These are phyloP conservation scores for Chiroxiphia lanceolata DNA, from an alignment of 2,797 vertebrate genomes.

Conservation along the genomic window DNA sequence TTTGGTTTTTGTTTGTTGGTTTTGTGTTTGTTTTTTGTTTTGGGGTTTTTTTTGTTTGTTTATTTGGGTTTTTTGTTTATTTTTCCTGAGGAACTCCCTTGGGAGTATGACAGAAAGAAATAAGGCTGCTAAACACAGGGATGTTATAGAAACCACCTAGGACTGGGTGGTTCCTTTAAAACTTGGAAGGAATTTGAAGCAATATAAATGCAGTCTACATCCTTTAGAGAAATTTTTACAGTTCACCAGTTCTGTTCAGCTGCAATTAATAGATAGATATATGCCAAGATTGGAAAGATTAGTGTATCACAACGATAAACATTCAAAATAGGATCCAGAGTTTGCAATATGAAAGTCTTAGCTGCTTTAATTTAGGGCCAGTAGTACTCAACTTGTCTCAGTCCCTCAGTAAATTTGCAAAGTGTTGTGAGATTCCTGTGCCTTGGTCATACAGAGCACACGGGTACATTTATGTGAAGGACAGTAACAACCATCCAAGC, in stretches of 20 bases:
- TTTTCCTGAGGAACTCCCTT: not conserved
- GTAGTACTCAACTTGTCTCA: rapidly evolving
- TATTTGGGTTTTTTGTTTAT: too few species aligned
- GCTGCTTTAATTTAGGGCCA: not conserved
- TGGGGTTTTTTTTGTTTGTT: not conserved
- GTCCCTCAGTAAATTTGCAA: not conserved
- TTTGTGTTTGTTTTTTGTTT: not conserved
- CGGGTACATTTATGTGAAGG: not conserved
- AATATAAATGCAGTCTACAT: not conserved
- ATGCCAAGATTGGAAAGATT: not conserved
- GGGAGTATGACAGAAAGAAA: not conserved
- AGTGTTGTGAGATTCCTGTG: not conserved
- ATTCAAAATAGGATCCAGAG: not conserved
- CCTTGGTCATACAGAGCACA: not conserved
- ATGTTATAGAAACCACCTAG: not conserved
- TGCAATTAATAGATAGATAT: not conserved
- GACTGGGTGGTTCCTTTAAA: not conserved
- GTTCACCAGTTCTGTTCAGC: not conserved
- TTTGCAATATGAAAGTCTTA: not conserved
- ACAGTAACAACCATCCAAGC: not conserved
- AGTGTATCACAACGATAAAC: not conserved
- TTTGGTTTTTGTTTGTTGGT: too few species aligned
- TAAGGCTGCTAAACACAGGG: not conserved
- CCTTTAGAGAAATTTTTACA: not conserved
- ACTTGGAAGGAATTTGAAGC: not conserved